These are phyloP conservation scores for Dipodomys stephensi DNA, from an alignment of 2,113 vertebrate species.

Conservation along the genomic window DNA sequence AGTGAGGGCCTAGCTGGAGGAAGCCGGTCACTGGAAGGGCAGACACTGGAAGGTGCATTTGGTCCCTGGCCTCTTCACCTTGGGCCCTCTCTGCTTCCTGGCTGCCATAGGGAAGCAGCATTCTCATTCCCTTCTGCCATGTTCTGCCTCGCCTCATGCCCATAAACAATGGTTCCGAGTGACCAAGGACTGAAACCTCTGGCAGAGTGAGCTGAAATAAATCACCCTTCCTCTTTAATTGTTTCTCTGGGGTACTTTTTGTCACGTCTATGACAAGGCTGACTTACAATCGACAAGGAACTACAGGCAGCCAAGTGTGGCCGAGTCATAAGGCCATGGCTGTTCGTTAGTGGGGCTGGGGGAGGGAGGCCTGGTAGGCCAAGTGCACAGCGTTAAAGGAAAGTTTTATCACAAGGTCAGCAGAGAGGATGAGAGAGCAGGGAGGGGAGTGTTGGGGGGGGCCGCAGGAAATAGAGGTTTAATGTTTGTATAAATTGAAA, in stretches of 20 bases:
- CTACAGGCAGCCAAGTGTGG: not conserved
- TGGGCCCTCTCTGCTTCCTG: too few species aligned
- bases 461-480: conserved; percentile 75
- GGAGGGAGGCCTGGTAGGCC: not conserved
- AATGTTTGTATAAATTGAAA: conserved; percentile 83
- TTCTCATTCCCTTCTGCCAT: not conserved
- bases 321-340: rapidly evolving
- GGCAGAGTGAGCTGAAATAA: not conserved
- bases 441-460: not conserved
- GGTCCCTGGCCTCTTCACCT: too few species aligned
- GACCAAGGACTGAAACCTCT: not conserved
- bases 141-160: not conserved
- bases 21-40: too few species aligned
- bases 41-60: too few species aligned
- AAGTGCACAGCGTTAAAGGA: not conserved
- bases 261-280: not conserved
- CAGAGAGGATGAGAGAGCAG: not conserved
- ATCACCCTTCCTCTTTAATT: not conserved
- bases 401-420: conserved; percentile 66
- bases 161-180: not conserved
- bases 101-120: not conserved
- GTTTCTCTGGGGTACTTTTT: not conserved
- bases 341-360: not conserved
- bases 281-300: not conserved
- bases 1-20: too few species aligned